Percentiles rank a stretch among this genome's conserved stretches.
These are phyloP conservation scores for Aplysina aerophoba DNA, from an alignment of 37 sponge, comb jelly and placozoan genomes.

Conservation along the genomic window DNA sequence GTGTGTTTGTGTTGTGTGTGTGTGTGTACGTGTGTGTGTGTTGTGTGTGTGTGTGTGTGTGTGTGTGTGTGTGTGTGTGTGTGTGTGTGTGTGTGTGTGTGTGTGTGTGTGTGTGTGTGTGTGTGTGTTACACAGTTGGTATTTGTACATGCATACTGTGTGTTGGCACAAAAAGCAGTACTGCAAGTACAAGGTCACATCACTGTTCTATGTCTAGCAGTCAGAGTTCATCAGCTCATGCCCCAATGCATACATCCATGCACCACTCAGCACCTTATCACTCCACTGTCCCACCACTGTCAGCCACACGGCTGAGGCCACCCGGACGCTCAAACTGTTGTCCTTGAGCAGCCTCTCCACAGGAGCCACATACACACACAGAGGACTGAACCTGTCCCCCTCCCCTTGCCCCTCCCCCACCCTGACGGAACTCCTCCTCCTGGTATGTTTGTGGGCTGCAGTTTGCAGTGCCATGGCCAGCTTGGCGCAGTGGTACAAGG, in stretches of 20 bases:
- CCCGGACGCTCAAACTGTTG: slow-evolving; percentile 31
- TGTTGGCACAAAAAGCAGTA: neutral
- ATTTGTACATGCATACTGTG: neutral
- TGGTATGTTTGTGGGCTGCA: slow-evolving; percentile 1
- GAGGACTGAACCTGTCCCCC: neutral
- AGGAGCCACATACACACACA: neutral
- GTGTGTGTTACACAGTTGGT: too few species aligned
- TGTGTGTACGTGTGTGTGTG: neutral
- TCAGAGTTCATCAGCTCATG: too few species aligned
- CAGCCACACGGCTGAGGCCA: slow-evolving; percentile 54
- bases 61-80: too few species aligned
- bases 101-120: too few species aligned
- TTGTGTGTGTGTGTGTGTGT: slow-evolving; percentile 6
- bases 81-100: too few species aligned
- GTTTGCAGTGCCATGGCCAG: slow-evolving; percentile 27
- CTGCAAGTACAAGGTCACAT: too few species aligned
- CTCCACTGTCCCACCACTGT: slow-evolving; percentile 43
- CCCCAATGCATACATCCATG: neutral
- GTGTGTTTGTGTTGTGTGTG: neutral
- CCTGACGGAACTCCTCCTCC: neutral
- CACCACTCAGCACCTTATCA: slow-evolving; percentile 36
- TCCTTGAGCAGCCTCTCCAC: slow-evolving; percentile 44
- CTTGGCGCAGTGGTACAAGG: slow-evolving; percentile 29
- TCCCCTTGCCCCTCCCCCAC: slow-evolving; percentile 2
- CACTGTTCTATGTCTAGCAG: too few species aligned